Conservation (phyloP, 2,113 vertebrate species). For the Camelus bactrianus region DNA sequence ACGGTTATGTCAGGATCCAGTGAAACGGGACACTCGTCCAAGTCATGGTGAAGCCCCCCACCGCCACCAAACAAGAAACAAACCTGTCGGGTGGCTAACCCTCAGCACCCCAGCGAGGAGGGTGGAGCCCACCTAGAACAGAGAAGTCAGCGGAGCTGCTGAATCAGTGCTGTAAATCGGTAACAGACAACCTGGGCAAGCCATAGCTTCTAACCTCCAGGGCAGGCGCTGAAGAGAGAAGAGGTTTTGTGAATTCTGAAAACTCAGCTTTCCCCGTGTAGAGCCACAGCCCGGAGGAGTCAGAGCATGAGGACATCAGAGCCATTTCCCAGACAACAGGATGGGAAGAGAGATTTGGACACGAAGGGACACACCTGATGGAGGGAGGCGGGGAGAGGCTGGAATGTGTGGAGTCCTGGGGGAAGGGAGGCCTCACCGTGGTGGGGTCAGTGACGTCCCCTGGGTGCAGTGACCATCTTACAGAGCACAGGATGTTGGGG, state of each 20-base stretch:
- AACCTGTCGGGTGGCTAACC: background rate
- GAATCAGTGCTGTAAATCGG: background rate
- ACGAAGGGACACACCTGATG: accelerated
- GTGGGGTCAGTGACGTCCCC: background rate
- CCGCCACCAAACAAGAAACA: background rate
- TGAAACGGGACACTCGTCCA: background rate
- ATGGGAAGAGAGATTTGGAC: background rate
- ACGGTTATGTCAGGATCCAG: background rate
- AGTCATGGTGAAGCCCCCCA: background rate
- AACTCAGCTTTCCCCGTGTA: background rate
- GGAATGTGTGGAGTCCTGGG: background rate
- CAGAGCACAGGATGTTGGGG: background rate
- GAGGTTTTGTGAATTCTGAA: background rate
- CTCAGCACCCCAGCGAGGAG: background rate
- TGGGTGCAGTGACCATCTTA: accelerated
- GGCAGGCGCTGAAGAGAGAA: background rate
- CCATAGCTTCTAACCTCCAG: background rate
- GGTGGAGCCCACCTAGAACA: background rate
- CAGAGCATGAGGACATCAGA: background rate
- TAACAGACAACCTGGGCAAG: background rate
- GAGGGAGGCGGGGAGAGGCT: accelerated
- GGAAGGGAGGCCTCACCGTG: background rate
- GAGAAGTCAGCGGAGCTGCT: background rate
- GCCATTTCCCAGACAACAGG: background rate
- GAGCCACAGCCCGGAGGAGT: background rate